Base-by-base conservation (phyloP, 2,797 vertebrate species). In the Clarias pachynema region DNA sequence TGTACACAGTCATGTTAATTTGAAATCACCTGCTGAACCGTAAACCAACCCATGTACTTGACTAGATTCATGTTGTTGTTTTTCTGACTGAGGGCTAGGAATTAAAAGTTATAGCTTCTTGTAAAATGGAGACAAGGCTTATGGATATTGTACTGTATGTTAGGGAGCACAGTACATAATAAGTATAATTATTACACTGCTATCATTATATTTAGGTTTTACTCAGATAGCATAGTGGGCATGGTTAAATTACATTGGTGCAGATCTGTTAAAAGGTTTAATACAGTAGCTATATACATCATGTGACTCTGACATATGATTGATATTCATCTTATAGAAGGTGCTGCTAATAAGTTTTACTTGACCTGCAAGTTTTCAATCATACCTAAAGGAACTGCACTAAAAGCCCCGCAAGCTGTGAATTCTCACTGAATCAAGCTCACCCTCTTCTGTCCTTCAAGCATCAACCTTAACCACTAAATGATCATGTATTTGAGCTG, bases 401-500 rank as follows among this genome's bases (percentile, higher is more conserved):
- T 34, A 57, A 72, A 59, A 81, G 80, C 73, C 16, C 37, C 18
- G 16, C 37, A 69, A 37, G 31, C 5, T 49, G 20, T 29, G 56
- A 16, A 40, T 12, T 22, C n/a, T 65, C 70, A 66, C 68, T 77
- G 72, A 69, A 83, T 88, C 87, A 92, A 92, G 87, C 88, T 85
- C 24, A 1, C 70, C 89, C 90, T 92, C 89, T 91, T 92, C 88
- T 84, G 86, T 90, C 77, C 89, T 87, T 89, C 86, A 92, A 89
- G 87, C 44, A 66, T 89, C 62, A 57, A 62, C 37, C 85, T n/a
- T 88, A 87, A 90, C 87, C 40, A 31, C n/a, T 65, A 78, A 88
- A 88, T 90, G 90, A 93, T 93, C 91, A 92, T 79, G 79, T 79
- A 80, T 93, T 93, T 92, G 86, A 94, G 93, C 93, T 94, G 92